A percentile compares a stretch with the other conserved stretches of the same genome.
These are phyloP conservation scores for Dendroctonus ponderosae DNA, from an alignment of 1,140 invertebrate species.

Conservation along the genomic window DNA sequence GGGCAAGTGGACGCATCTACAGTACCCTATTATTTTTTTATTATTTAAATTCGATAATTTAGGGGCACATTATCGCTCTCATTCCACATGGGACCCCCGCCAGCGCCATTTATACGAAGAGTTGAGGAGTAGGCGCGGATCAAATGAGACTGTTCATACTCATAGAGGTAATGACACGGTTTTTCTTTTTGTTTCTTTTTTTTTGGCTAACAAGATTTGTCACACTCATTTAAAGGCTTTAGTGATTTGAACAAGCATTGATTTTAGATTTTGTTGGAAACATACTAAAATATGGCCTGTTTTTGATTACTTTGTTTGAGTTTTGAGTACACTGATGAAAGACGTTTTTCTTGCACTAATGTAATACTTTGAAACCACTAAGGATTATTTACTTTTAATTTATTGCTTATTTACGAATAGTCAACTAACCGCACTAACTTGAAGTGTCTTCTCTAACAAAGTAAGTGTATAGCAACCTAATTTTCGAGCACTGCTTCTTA, in stretches of 20 bases:
- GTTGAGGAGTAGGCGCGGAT: slow-evolving; percentile 62
- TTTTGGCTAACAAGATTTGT: slow-evolving; percentile 4
- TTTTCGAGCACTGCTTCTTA: slow-evolving; percentile 24
- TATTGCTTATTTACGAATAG: slow-evolving; percentile 2
- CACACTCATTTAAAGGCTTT: too few species aligned
- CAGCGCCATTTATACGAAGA: slow-evolving; percentile 81
- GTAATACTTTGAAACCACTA: too few species aligned
- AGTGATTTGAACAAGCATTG: too few species aligned
- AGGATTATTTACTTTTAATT: slow-evolving; percentile 7
- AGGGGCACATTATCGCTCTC: slow-evolving; percentile 56
- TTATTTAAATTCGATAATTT: slow-evolving; percentile 42
- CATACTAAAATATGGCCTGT: too few species aligned
- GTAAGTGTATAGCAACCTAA: slow-evolving; percentile 23
- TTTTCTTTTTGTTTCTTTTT: slow-evolving; percentile 28
- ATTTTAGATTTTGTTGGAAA: too few species aligned
- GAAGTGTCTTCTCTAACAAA: slow-evolving; percentile 32
- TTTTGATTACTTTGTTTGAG: neutral
- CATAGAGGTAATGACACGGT: slow-evolving; percentile 54
- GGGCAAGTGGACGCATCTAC: slow-evolving; percentile 23
- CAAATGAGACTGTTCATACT: slow-evolving; percentile 60
- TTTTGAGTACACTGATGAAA: too few species aligned
- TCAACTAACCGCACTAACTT: slow-evolving; percentile 28
- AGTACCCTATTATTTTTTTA: slow-evolving; percentile 33
- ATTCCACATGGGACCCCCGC: slow-evolving; percentile 84
- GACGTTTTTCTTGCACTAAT: slow-evolving; percentile 6